A percentile compares a stretch with the other conserved stretches of the same genome.
These are phyloP conservation scores for Anneissia japonica DNA, from an alignment of 35 echinoderm and acorn worm species.

Conservation along the genomic window DNA sequence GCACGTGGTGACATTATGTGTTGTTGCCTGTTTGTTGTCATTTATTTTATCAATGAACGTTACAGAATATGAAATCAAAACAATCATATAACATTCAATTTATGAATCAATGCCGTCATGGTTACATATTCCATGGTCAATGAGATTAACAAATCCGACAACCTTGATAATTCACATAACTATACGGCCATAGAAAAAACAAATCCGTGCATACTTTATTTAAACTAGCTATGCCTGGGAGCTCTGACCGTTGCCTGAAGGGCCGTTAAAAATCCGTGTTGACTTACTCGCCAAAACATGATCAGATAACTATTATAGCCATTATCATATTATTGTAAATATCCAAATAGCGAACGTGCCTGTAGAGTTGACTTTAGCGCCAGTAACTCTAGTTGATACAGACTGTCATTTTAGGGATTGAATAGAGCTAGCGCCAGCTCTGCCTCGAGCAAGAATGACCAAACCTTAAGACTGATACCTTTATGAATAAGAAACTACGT, in stretches of 20 bases:
- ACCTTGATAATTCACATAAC: neutral
- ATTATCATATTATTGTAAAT: neutral
- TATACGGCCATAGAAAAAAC: neutral
- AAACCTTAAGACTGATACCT: neutral
- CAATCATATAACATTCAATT: neutral
- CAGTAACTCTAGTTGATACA: neutral
- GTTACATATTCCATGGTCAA: neutral
- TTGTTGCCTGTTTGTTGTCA: neutral
- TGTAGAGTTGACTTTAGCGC: neutral
- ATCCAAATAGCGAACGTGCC: neutral
- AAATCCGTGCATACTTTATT: neutral
- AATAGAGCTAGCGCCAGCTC: neutral
- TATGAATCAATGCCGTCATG: neutral
- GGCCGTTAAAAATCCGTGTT: neutral
- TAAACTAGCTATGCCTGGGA: neutral
- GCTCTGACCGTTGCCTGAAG: neutral
- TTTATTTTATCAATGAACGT: neutral
- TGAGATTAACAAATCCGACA: neutral
- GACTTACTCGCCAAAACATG: neutral
- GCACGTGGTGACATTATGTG: too few species aligned
- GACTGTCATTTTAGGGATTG: neutral
- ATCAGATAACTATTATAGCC: neutral
- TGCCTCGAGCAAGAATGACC: neutral
- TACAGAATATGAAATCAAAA: neutral
- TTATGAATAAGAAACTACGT: neutral